Base-by-base conservation (phyloP, 2,888 invertebrate species). In the Archaeoteleia sp. region DNA sequence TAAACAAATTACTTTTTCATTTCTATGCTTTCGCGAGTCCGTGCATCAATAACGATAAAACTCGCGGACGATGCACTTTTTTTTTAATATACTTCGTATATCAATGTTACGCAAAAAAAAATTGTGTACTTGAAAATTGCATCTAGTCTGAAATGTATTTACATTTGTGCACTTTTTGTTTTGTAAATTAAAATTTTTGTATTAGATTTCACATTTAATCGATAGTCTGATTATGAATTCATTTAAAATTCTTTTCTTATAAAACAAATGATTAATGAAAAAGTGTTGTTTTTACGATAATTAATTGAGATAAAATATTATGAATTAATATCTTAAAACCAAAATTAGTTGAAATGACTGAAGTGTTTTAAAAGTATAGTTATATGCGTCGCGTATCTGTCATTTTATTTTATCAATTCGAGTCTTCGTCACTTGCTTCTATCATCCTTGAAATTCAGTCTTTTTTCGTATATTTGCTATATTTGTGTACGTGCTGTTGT, bases 281-380 rank as follows among this genome's bases (percentile, higher is more conserved):
- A n/a, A n/a, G n/a, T n/a, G n/a, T n/a, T n/a, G n/a, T n/a, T n/a
- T n/a, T n/a, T n/a, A n/a, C n/a, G n/a, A n/a, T n/a, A n/a, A n/a
- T n/a, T n/a, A n/a, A n/a, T n/a, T n/a, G n/a, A 25, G 34, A 25
- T 14, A n/a, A 34, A 48, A 1, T 14, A 34, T 17, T 20, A n/a
- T n/a, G 40, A 12, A 39, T 45, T 37, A 55, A 37, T 55, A 17
- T 37, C 34, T 45, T 20, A 29, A 29, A 55, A 45, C 35, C 55
- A 55, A 42, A 34, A 17, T 35, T 6, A 2, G 20, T 13, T 10
- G 34, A 27, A 27, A 35, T 20, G 10, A 17, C 37, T 23, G 4
- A 23, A 23, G 23, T 23, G 23, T 23, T 4, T 23, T 5, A 7
- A n/a, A 13, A 23, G 23, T 23, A 29, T 20, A 32, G 23, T 32